Evolutionary conservation across 2,888 invertebrate species (phyloP).

Genomic region (Abrostola tripartita): DNA sequence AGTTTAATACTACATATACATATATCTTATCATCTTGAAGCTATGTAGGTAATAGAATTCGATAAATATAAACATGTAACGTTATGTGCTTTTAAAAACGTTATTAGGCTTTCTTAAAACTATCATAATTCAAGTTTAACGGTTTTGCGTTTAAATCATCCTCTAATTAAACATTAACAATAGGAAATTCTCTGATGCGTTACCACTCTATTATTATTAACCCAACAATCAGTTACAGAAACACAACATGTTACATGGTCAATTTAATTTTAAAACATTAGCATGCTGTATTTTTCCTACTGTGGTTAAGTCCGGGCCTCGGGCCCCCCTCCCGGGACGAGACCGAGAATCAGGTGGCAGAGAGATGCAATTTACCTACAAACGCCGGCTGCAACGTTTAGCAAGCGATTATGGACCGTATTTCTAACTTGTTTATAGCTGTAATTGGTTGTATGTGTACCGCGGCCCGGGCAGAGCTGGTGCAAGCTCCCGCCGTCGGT

Average conservation of each 20-base stretch:
- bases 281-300: constrained; percentile 20
- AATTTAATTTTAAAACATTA: constrained; percentile 3
- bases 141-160: no score
- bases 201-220: no score
- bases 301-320: constrained; percentile 58
- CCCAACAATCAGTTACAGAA: no score
- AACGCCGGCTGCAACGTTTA: constrained; percentile 43
- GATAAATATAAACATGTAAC: no score
- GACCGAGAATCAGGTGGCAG: constrained; percentile 68
- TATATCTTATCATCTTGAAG: no score
- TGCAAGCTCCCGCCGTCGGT: constrained; percentile 66
- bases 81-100: no score
- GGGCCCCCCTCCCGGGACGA: constrained; percentile 52
- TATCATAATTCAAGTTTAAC: no score
- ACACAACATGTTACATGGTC: not conserved
- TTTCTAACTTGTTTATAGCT: constrained; percentile 39
- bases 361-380: constrained; percentile 70
- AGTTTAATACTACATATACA: no score
- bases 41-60: no score
- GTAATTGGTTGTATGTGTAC: constrained; percentile 46
- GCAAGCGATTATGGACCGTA: constrained; percentile 60
- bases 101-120: no score
- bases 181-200: no score
- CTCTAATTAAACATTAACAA: no score
- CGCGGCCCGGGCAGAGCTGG: constrained; percentile 60